Base-by-base conservation (phyloP, 2,888 invertebrate species). In the Cephus sareptanus region DNA sequence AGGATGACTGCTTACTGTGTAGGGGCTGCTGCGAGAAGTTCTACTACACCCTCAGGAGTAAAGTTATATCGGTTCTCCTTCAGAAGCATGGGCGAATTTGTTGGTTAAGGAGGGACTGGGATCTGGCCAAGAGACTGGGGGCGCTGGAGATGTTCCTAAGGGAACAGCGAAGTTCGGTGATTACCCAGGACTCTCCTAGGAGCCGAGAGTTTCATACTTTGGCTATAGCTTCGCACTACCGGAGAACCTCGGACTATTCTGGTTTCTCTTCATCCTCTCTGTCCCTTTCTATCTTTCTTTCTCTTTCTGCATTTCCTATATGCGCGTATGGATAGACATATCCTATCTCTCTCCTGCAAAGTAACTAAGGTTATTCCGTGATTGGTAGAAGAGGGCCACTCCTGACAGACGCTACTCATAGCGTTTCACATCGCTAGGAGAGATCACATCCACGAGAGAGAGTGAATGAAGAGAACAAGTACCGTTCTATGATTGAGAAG, bases 101-200 rank as follows among this genome's bases (percentile, higher is more conserved):
- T 56, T 56, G 56, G 56, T 56, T 56, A 56, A 56, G 56, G 85
- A 83, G 83, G 82, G 82, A 78, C 78, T 76, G 37, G 30, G 76
- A 75, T 40, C 76, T 69, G 69, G 34, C 76, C 73, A 77, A 75
- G 78, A 73, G 78, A 78, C 80, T 82, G 85, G 84, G 85, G 79
- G 81, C 81, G 80, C 80, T 85, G 79, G 83, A 83, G 84, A 83
- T 86, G 86, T 89, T 90, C 90, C 91, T 87, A 87, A 86, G 91
- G 90, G 91, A 91, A 87, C 86, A 79, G 78, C 89, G 90, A 91
- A 91, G 91, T 91, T 91, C 90, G 90, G 90, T 91, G 91, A 91
- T 91, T 91, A 91, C 91, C 91, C 88, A 89, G 90, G 91, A 89
- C 89, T 91, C 90, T 90, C 91, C 88, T 86, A 90, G 90, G 89